Evolutionary conservation across 2,797 vertebrate genomes (phyloP).

Genomic region (Arremon brunneinucha): DNA sequence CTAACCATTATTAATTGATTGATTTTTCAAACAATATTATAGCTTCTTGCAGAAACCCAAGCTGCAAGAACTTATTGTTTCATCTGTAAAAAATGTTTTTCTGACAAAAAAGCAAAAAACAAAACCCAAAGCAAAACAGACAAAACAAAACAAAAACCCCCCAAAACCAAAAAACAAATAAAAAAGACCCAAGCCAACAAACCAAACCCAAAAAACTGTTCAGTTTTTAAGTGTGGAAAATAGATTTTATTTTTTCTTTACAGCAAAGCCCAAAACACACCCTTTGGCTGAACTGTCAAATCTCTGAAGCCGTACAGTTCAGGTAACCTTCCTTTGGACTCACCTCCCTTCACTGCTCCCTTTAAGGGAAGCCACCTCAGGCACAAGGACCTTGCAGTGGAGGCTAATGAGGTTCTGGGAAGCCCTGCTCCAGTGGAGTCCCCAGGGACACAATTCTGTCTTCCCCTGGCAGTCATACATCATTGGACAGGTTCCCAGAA

Average conservation of each 20-base stretch:
- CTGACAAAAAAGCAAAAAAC: background rate
- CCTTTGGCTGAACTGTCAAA: background rate
- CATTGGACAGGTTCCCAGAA: background rate
- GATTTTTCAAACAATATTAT: background rate
- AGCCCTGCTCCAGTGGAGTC: background rate
- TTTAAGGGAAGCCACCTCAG: background rate
- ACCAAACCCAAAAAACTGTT: background rate
- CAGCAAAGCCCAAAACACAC: background rate
- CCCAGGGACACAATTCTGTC: background rate
- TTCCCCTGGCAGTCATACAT: background rate
- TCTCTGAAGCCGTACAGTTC: background rate
- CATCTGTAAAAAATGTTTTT: background rate
- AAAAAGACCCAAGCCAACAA: too few relatives aligned
- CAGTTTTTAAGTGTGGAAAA: background rate
- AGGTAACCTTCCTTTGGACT: background rate
- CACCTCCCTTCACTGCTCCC: background rate
- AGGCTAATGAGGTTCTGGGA: background rate
- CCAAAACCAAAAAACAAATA: too few relatives aligned
- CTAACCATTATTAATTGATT: background rate
- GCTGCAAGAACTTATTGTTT: background rate
- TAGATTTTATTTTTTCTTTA: background rate
- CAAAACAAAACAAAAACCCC: too few relatives aligned
- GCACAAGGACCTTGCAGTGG: background rate
- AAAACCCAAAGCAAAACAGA: too few relatives aligned
- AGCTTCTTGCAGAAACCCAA: background rate